Conservation (phyloP, 2,113 vertebrate species). For the Daphoenositta chrysoptera region DNA sequence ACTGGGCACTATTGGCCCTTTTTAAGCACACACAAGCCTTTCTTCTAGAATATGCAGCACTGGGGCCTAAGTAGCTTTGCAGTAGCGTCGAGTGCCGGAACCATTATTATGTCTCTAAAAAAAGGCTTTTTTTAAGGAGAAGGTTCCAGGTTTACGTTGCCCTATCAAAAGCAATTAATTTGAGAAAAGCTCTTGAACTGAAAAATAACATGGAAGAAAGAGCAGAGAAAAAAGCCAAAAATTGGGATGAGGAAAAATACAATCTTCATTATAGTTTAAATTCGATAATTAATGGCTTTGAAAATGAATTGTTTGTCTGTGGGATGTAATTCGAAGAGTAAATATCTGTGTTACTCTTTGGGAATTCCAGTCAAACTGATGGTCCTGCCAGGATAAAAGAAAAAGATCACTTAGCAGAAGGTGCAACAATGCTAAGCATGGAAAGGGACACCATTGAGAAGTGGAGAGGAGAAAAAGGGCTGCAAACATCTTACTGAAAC, state of each 20-base stretch:
- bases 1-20: accelerated
- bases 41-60: accelerated
- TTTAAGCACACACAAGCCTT: too few species aligned
- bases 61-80: not conserved
- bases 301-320: not conserved
- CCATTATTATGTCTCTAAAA: accelerated
- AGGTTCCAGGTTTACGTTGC: not conserved
- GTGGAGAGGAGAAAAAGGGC: constrained; percentile 73
- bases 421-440: constrained; percentile 60
- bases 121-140: not conserved
- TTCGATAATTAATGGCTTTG: not conserved
- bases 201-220: not conserved
- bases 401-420: constrained; percentile 59
- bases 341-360: constrained; percentile 69
- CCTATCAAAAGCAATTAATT: accelerated
- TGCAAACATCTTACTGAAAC: constrained; percentile 51
- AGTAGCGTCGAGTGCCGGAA: not conserved
- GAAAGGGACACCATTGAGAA: constrained; percentile 70
- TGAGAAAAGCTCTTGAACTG: not conserved
- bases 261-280: not conserved
- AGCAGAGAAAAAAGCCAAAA: not conserved
- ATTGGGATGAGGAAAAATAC: not conserved
- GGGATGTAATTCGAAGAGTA: not conserved
- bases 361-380: constrained; percentile 62
- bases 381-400: constrained; percentile 69